These are phyloP conservation scores for Lutraria rhynchaena DNA, from an alignment of 1,140 invertebrate species.

Conservation along the genomic window DNA sequence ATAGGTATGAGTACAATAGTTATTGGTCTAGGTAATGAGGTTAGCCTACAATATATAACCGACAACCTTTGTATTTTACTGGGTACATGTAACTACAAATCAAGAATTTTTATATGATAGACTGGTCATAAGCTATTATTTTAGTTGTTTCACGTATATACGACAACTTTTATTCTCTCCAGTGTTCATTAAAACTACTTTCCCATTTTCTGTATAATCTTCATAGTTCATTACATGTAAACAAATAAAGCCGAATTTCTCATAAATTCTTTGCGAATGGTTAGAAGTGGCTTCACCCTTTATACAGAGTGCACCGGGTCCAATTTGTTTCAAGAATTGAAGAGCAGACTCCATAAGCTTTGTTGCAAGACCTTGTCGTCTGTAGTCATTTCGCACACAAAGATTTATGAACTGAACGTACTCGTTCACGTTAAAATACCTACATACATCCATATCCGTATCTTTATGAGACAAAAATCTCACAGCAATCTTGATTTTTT, in stretches of 20 bases:
- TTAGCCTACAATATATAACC: too few relatives aligned
- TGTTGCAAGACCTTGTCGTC: constrained; percentile 9
- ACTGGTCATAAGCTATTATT: too few relatives aligned
- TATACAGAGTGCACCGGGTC: constrained; percentile 4
- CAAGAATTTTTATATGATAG: too few relatives aligned
- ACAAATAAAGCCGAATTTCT: constrained; percentile 41
- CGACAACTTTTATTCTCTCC: constrained; percentile 28
- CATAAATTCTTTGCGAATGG: constrained; percentile 43
- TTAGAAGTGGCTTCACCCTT: constrained; percentile 41
- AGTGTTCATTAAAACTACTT: constrained; percentile 47
- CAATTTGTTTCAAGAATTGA: constrained; percentile 22
- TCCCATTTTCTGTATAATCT: constrained; percentile 46
- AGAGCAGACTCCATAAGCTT: constrained; percentile 24
- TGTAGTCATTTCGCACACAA: constrained; percentile 6
- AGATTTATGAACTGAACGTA: constrained; percentile 9
- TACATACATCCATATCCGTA: constrained; percentile 30
- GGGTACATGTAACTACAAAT: too few relatives aligned
- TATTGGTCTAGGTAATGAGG: too few relatives aligned
- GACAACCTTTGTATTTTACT: too few relatives aligned
- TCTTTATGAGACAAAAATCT: constrained; percentile 27
- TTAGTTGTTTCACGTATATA: constrained; percentile 42
- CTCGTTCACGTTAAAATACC: constrained; percentile 8
- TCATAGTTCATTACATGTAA: constrained; percentile 16
- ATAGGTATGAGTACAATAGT: too few relatives aligned
- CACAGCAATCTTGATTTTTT: not conserved